Evolutionary conservation across 2,888 invertebrate genomes (phyloP), one percentile per base, ranked within the genome.

Genomic region (Alcis repandata): DNA sequence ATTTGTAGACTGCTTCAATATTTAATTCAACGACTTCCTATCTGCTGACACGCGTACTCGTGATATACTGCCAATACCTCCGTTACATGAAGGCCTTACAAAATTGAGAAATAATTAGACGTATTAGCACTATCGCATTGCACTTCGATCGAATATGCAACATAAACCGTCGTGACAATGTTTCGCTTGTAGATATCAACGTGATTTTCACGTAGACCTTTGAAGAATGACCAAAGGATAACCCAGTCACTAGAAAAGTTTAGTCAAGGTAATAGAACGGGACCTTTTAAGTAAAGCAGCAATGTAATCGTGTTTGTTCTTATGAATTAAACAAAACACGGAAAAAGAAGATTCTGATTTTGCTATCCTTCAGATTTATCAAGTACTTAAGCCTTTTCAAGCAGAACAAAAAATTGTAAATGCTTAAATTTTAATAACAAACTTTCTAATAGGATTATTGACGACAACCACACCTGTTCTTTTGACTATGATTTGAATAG

Each of bases 401-500:
- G 27, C 6, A 27, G 27, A 4, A 27, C 27, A 27, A 27, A 27
- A 27, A 6, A 4, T 27, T 27, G 2, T 27, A 6, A 4, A 3
- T 36, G 9, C 3, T 3, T 7, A 40, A 2, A 6, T 15, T 49
- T 7, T 52, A 17, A 13, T 13, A 38, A 40, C 32, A 32, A 45
- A 53, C 53, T 48, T 63, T 63, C 58, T 53, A 58, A 58, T 46
- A 53, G 53, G 46, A 58, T 36, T 22, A 27, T 20, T 19, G 8
- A 33, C 33, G n/a, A n/a, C n/a, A n/a, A 46, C 15, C 51, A 57
- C 57, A 20, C 45, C 45, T 45, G 10, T 17, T 32, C 13, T 32
- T 19, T 41, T 15, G 22, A 20, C 13, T 40, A 49, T 40, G 46
- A 57, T 57, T 65, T 65, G 65, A 60, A 65, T 65, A 22, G 57